phyloP scores from a whole-genome alignment of 1,140 invertebrate species.

The Semibalanus balanoides region DNA sequence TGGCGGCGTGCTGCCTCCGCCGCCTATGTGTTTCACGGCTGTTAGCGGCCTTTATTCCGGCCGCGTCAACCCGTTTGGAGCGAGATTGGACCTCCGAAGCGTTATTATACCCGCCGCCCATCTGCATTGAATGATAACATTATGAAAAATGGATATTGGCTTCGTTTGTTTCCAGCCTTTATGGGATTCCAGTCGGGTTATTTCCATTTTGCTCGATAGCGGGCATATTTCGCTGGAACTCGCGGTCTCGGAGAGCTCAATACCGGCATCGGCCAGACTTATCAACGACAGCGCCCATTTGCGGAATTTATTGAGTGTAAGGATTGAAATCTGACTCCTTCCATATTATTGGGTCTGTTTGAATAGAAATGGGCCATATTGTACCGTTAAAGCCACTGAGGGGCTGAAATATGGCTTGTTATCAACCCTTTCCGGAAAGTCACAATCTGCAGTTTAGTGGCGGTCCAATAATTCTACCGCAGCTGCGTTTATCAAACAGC shows the following conservation, averaged over 20 bases:
- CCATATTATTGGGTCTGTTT: background rate
- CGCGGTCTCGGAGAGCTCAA: background rate
- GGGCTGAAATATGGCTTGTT: conserved; percentile 1
- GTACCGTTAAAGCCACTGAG: background rate
- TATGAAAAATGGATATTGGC: conserved; percentile 2
- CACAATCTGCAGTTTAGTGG: conserved; percentile 1
- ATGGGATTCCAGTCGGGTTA: conserved; percentile 1
- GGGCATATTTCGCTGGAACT: background rate
- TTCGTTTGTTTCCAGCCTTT: background rate
- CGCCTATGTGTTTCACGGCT: background rate
- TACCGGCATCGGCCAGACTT: background rate
- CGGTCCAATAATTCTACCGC: background rate
- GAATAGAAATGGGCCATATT: background rate
- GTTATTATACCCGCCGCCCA: background rate
- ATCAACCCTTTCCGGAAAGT: conserved; percentile 1
- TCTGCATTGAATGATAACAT: conserved; percentile 2
- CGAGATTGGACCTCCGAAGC: background rate
- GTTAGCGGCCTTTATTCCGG: background rate
- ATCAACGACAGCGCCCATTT: background rate
- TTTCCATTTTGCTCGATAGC: background rate
- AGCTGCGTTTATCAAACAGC: background rate
- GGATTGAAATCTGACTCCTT: background rate
- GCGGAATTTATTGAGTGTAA: background rate
- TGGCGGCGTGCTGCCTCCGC: too few species aligned
- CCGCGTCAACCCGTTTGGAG: background rate